phyloP scores from a whole-genome alignment of 2,113 vertebrate genomes.

The Datnioides undecimradiatus region DNA sequence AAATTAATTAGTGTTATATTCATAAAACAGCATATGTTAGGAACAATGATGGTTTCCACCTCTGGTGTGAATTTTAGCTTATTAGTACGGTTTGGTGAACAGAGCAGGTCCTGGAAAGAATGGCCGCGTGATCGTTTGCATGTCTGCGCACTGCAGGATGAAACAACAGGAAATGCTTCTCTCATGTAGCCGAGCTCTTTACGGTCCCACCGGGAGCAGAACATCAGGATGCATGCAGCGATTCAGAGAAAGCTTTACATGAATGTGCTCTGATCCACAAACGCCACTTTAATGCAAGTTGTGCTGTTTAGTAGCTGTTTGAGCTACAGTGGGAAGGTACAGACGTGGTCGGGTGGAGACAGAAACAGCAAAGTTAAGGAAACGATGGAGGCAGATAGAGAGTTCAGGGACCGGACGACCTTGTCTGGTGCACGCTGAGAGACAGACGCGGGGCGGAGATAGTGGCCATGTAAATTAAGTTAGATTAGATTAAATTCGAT shows the following conservation, averaged over 20 bases:
- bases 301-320: background rate
- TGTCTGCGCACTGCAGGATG: conserved; percentile 1
- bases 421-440: conserved; percentile 10
- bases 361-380: background rate
- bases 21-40: too few relatives aligned
- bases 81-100: too few relatives aligned
- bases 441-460: conserved; percentile 41
- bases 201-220: conserved; percentile 21
- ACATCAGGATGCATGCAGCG: conserved; percentile 2
- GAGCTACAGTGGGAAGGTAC: background rate
- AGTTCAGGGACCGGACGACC: conserved; percentile 36
- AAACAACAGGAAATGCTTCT: conserved; percentile 14
- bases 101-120: conserved; percentile 5
- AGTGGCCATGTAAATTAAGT: conserved; percentile 58
- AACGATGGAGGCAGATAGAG: conserved; percentile 2
- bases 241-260: conserved; percentile 14
- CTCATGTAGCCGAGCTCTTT: conserved; percentile 18
- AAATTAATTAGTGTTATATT: too few relatives aligned
- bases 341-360: background rate
- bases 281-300: background rate
- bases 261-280: background rate
- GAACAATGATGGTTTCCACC: too few relatives aligned
- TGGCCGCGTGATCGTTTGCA: background rate
- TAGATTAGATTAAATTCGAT: conserved; percentile 55
- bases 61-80: too few relatives aligned